A percentile compares a stretch with the other conserved stretches of the same genome.
These are phyloP conservation scores for Ctenopoma multispine DNA, from an alignment of 2,797 vertebrate genomes.

Conservation along the genomic window DNA sequence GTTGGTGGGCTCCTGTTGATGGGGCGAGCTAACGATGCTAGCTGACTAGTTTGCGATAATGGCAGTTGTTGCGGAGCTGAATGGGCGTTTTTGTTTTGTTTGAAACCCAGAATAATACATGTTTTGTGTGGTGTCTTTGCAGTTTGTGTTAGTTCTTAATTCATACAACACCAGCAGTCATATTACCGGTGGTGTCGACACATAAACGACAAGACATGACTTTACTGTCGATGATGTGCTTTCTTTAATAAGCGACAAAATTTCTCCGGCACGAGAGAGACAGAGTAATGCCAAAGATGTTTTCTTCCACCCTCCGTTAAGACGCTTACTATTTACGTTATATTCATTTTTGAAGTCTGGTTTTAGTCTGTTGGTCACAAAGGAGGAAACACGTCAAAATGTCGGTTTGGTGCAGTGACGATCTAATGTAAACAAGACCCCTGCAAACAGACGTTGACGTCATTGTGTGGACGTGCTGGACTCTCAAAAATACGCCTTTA, in stretches of 20 bases:
- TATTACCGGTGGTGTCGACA: no score
- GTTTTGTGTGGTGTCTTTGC: background rate
- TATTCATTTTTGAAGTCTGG: accelerated
- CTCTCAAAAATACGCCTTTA: background rate
- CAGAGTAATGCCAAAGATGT: no score
- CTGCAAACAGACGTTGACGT: slow-evolving; percentile 18
- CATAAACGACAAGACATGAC: accelerated
- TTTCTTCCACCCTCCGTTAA: accelerated
- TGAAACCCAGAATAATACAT: background rate
- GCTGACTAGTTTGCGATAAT: background rate
- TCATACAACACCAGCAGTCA: no score
- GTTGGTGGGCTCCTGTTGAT: background rate
- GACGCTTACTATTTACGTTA: no score
- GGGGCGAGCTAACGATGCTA: slow-evolving; percentile 27
- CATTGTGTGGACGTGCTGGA: background rate
- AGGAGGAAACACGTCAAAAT: slow-evolving; percentile 5
- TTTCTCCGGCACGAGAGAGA: background rate
- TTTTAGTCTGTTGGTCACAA: no score
- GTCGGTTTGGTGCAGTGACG: slow-evolving; percentile 49
- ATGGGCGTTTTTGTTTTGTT: slow-evolving; percentile 1
- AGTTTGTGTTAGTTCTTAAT: background rate
- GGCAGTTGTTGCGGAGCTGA: background rate
- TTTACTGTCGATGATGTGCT: background rate
- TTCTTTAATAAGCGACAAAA: slow-evolving; percentile 12
- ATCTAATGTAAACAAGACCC: slow-evolving; percentile 46